These are phyloP conservation scores for Trypoxylus dichotomus DNA, from an alignment of 1,140 invertebrate species.

Conservation along the genomic window DNA sequence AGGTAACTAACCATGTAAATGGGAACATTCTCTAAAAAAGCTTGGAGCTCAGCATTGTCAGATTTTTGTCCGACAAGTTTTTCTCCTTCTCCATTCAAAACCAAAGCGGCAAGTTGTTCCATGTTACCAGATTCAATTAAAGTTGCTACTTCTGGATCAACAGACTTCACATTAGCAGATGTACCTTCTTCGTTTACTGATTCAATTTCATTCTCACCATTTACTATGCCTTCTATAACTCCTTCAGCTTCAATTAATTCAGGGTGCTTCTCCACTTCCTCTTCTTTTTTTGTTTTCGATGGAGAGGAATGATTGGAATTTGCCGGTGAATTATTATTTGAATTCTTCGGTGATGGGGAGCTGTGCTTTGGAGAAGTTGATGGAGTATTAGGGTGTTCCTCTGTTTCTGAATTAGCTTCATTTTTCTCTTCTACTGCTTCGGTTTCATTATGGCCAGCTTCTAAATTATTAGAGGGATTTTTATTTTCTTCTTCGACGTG, in stretches of 20 bases:
- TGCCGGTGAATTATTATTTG: background rate
- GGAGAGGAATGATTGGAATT: background rate
- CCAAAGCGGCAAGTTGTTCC: conserved; percentile 85
- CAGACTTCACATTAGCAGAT: conserved; percentile 45
- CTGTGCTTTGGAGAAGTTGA: conserved; percentile 19
- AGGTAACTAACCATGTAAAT: conserved; percentile 76
- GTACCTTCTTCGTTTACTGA: conserved; percentile 60
- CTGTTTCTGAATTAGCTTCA: background rate
- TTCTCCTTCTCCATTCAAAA: conserved; percentile 83
- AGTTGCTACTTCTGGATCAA: conserved; percentile 61
- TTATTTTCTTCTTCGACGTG: conserved; percentile 40
- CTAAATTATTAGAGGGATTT: conserved; percentile 27
- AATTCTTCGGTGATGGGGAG: background rate
- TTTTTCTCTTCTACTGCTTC: background rate
- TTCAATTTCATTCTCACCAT: conserved; percentile 65
- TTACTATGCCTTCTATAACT: conserved; percentile 65
- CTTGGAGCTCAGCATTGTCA: conserved; percentile 78
- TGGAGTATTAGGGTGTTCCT: conserved; percentile 1
- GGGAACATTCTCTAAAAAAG: conserved; percentile 88
- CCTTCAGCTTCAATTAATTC: conserved; percentile 52
- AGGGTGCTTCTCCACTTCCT: conserved; percentile 43
- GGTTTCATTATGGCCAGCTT: conserved; percentile 29
- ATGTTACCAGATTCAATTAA: conserved; percentile 78
- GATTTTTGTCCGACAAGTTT: conserved; percentile 74
- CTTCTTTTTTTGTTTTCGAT: conserved; percentile 6